Evolutionary conservation across 2,113 vertebrate genomes (phyloP).

Genomic region (Mesitornis unicolor): DNA sequence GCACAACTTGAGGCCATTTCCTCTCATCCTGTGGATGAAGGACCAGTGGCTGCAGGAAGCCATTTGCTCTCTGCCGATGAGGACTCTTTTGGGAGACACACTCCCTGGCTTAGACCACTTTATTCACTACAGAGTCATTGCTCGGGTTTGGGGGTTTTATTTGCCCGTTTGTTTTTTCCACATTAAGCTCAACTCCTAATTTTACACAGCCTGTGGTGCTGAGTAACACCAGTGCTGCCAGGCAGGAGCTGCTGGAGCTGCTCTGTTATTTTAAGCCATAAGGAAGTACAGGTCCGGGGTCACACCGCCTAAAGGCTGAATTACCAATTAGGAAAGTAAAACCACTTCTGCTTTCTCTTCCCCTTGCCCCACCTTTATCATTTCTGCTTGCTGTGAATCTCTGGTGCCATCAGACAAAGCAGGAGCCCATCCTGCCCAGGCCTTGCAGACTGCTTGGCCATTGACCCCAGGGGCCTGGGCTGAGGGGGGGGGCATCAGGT

Average conservation of each 20-base stretch:
- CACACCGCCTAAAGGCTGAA: not conserved
- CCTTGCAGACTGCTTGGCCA: rapidly evolving
- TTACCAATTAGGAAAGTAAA: not conserved
- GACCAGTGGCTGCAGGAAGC: not conserved
- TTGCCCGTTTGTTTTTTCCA: not conserved
- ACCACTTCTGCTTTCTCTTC: not conserved
- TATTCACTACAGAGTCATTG: not conserved
- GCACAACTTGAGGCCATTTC: no score
- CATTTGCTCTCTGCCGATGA: not conserved
- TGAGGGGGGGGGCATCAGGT: not conserved
- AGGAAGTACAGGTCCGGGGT: not conserved
- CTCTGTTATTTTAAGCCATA: not conserved
- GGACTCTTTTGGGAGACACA: not conserved
- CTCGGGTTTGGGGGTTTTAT: not conserved
- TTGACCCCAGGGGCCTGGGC: not conserved
- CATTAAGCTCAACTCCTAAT: not conserved
- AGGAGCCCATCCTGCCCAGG: no score
- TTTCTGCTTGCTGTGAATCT: not conserved
- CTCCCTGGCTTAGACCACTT: not conserved
- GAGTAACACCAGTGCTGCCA: not conserved
- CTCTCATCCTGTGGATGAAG: not conserved
- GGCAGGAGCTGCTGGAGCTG: not conserved
- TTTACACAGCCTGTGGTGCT: not conserved
- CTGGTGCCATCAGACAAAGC: not conserved
- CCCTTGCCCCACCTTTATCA: not conserved